Conservation (phyloP, 2,888 invertebrate species). For the Temnothorax ravouxi region DNA sequence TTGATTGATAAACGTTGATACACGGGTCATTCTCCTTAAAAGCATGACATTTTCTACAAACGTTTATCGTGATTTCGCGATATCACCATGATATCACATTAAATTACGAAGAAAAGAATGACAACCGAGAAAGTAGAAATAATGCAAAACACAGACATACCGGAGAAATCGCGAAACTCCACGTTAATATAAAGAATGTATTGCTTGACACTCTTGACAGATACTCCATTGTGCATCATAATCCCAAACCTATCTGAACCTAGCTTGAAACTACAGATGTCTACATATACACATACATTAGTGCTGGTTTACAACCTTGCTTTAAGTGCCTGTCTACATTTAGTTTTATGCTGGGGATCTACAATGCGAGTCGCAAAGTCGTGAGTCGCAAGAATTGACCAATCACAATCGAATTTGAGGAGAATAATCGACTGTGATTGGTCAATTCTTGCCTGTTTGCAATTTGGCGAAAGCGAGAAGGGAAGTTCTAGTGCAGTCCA, state of each 20-base stretch:
- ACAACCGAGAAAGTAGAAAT: background rate
- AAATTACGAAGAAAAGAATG: background rate
- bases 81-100: background rate
- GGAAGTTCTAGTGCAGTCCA: no score
- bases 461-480: no score
- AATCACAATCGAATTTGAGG: no score
- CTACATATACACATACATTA: no score
- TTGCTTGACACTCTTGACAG: constrained; percentile 4
- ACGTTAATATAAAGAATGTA: constrained; percentile 22
- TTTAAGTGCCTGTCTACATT: no score
- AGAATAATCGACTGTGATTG: no score
- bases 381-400: no score
- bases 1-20: no score
- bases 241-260: background rate
- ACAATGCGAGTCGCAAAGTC: no score
- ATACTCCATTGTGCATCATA: constrained; percentile 29
- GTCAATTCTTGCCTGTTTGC: no score
- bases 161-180: constrained; percentile 41
- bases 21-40: background rate
- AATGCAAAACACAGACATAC: constrained; percentile 1
- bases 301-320: no score
- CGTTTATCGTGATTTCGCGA: background rate
- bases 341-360: no score
- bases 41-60: background rate
- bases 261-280: background rate